Evolutionary conservation across 2,888 invertebrate species (phyloP), one percentile per base, ranked within the genome.

Genomic region (Cylloceria caligata): DNA sequence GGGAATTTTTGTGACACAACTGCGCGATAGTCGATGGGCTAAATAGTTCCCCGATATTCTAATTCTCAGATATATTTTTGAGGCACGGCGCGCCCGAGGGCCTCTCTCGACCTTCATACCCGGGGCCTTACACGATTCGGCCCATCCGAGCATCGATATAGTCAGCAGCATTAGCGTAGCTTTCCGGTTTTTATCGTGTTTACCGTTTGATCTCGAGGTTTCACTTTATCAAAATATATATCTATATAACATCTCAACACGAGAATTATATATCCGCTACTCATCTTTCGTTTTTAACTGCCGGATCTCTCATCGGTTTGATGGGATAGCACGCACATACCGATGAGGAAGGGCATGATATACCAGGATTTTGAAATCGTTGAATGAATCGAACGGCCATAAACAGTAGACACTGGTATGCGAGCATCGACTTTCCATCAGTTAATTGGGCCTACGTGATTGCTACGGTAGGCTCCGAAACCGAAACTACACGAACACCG

Each of bases 201-300:
- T 80, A 83, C 72, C 83, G 83, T 80, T 83, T 73, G 80, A 83
- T 73, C 75, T 68, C 76, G 75, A 67, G 76, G 80, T 71, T 83
- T 83, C 72, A 72, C 71, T 76, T 76, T 75, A 76, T 83, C 64
- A 60, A 83, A 72, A 62, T 60, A 68, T 52, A 21, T 47, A 34
- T 27, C 30, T 62, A 45, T 60, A 52, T 71, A 65, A 42, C 45
- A 36, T 76, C 72, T 30, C 55, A 34, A 65, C 47, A 27, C 30
- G 42, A 68, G 77, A 81, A 75, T 79, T 74, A 71, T 64, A 57
- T 30, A 81, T 76, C 76, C 81, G 67, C 68, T 24, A 47, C 64
- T 55, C 69, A 68, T 60, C 21, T 49, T 62, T 64, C 39, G 13
- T 62, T 65, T 74, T 78, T 75, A 72, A 79, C 60, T 62, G 67